A percentile compares a stretch with the other conserved stretches of the same genome.
Evolutionary conservation across 2,113 vertebrate species (phyloP).

Genomic region (Heloderma charlesbogerti): DNA sequence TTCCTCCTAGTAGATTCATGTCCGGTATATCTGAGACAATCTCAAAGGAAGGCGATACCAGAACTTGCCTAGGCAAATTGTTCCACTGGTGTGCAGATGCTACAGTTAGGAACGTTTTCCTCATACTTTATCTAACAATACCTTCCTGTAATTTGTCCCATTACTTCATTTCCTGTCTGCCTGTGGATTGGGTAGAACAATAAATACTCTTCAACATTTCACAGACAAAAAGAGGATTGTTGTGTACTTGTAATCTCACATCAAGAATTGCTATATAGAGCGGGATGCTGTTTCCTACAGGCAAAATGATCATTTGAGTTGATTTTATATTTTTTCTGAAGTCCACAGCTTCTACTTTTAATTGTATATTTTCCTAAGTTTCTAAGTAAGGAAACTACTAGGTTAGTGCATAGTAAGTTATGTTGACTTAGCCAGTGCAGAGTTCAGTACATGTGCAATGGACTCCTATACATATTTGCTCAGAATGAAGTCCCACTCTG

Average conservation of each 20-base stretch:
- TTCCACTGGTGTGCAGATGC: not conserved
- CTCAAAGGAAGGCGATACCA: slow-evolving; percentile 5
- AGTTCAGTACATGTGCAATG: not conserved
- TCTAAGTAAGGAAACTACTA: not conserved
- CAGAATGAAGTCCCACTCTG: not conserved
- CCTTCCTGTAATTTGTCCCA: slow-evolving; percentile 5
- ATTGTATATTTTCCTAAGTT: not conserved
- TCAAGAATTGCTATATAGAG: not conserved
- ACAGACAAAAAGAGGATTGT: not conserved
- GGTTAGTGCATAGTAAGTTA: not conserved
- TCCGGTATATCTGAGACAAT: not conserved
- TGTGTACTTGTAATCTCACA: not conserved
- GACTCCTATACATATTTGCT: not conserved
- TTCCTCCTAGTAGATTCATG: not conserved
- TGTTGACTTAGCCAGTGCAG: not conserved
- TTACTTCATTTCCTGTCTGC: slow-evolving; percentile 25
- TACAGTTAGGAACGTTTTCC: not conserved
- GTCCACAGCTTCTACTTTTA: not conserved
- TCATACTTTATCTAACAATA: slow-evolving; percentile 1
- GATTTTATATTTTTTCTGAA: not conserved
- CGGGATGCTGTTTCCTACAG: not conserved
- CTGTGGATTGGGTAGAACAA: not conserved
- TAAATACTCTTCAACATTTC: not conserved
- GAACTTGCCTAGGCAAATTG: not conserved
- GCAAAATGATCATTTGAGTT: not conserved